These are phyloP conservation scores for Clytia hemisphaerica DNA, from an alignment of 30 jellyfish, hydroid and myxozoan species.

Conservation along the genomic window DNA sequence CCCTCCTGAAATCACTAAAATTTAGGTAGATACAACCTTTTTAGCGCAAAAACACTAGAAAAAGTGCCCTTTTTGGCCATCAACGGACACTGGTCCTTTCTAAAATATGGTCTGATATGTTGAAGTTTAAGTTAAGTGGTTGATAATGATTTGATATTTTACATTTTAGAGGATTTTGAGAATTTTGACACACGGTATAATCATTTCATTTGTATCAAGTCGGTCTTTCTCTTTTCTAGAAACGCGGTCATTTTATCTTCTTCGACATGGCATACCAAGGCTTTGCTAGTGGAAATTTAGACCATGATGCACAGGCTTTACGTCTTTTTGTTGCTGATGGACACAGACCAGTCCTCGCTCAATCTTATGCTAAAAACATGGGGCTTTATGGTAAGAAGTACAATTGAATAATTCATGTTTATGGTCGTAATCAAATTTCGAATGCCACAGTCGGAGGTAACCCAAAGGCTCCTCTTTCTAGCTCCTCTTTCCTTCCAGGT, in stretches of 20 bases:
- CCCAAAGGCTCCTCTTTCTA: no score
- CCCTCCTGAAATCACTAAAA: no score
- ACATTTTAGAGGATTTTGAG: neutral
- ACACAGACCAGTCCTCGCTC: slow-evolving; percentile 65
- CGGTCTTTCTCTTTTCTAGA: slow-evolving; percentile 14
- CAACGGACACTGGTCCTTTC: no score
- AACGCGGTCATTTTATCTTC: slow-evolving; percentile 67
- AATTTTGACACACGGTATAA: slow-evolving; percentile 8
- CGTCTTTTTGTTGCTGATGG: slow-evolving; percentile 86
- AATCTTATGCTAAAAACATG: slow-evolving; percentile 97
- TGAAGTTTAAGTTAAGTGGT: neutral
- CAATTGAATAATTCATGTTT: no score
- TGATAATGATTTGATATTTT: neutral
- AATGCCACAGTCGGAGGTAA: neutral
- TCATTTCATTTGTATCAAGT: neutral
- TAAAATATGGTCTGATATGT: no score
- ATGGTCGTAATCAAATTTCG: neutral
- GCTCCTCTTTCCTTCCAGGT: neutral
- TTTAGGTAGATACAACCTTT: no score
- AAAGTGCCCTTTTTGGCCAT: no score
- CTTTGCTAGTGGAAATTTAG: slow-evolving; percentile 93
- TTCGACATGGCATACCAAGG: slow-evolving; percentile 99
- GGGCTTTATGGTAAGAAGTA: slow-evolving; percentile 89
- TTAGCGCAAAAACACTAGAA: no score
- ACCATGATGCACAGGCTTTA: slow-evolving; percentile 87